These are phyloP conservation scores for Rana temporaria DNA, from an alignment of 2,113 vertebrate genomes.

Conservation along the genomic window DNA sequence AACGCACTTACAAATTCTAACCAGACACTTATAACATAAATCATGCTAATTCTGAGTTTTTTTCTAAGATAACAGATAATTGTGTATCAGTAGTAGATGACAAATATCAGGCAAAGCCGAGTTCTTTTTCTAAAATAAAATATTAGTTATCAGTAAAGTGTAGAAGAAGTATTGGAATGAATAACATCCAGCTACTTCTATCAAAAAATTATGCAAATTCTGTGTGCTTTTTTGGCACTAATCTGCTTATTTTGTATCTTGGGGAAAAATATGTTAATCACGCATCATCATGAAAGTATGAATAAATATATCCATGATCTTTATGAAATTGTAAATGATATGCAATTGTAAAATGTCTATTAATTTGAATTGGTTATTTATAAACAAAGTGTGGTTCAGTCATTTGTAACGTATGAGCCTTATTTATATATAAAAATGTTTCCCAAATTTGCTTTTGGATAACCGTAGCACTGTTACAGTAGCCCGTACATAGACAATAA, in stretches of 20 bases:
- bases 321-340: conserved; percentile 41
- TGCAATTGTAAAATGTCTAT: conserved; percentile 15
- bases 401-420: background rate
- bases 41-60: background rate
- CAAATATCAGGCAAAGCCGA: background rate
- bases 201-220: conserved; percentile 32
- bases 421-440: background rate
- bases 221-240: conserved; percentile 25
- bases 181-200: conserved; percentile 19
- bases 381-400: conserved; percentile 27
- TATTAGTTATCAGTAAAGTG: background rate
- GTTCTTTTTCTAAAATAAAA: background rate
- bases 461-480: too few relatives aligned
- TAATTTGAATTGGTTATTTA: conserved; percentile 28
- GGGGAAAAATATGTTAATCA: conserved; percentile 41
- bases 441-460: too few relatives aligned
- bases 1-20: background rate
- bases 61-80: background rate
- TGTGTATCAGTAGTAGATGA: conserved; percentile 14
- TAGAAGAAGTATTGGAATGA: conserved; percentile 17
- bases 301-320: conserved; percentile 37
- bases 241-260: conserved; percentile 43
- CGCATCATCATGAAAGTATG: conserved; percentile 35
- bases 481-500: too few relatives aligned
- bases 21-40: background rate